A percentile compares a stretch with the other conserved stretches of the same genome.
phyloP scores from a whole-genome alignment of 2,888 invertebrate genomes.

The Brenthis hecate region DNA sequence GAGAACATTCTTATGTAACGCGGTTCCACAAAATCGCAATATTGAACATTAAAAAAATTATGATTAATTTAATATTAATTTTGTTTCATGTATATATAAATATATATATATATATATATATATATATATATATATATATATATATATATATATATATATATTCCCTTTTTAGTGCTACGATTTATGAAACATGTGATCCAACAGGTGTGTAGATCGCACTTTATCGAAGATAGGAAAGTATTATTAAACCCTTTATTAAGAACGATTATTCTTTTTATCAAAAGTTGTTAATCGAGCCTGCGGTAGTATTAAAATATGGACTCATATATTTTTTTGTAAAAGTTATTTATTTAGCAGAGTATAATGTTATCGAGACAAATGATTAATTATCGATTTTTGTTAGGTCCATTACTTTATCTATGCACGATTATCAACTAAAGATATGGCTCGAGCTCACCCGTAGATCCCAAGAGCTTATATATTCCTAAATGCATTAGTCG shows the following conservation, averaged over 20 bases:
- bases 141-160: no score
- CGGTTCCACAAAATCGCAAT: no score
- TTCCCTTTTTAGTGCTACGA: neutral
- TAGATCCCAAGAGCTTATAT: constrained; percentile 57
- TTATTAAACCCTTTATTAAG: constrained; percentile 35
- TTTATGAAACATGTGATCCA: constrained; percentile 24
- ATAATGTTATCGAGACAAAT: no score
- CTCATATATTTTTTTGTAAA: neutral
- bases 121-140: no score
- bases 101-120: no score
- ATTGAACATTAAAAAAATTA: no score
- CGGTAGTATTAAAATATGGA: constrained; percentile 8
- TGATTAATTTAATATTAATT: no score
- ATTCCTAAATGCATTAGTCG: constrained; percentile 75
- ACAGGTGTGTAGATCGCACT: constrained; percentile 30
- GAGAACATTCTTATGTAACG: no score
- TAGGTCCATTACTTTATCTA: constrained; percentile 1
- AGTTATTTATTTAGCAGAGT: neutral
- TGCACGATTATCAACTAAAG: constrained; percentile 27
- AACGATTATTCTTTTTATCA: constrained; percentile 37
- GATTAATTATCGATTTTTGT: no score
- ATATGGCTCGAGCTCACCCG: constrained; percentile 41
- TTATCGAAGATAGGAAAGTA: constrained; percentile 36
- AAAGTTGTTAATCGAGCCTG: constrained; percentile 20
- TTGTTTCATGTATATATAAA: no score